Conservation (phyloP, 1,140 invertebrate species). For the Xylocopa sonorina region DNA sequence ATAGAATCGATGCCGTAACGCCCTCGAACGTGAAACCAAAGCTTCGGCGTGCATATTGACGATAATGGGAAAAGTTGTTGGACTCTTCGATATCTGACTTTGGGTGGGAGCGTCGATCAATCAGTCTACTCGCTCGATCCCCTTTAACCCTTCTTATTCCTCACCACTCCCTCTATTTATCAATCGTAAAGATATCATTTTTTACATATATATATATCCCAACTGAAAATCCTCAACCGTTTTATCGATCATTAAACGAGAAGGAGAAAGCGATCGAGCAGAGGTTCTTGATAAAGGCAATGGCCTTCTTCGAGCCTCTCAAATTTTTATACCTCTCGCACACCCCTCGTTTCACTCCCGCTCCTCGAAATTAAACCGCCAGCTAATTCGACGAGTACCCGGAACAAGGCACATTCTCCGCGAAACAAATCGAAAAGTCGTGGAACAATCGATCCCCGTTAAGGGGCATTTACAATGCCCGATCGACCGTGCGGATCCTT, state of each 20-base stretch:
- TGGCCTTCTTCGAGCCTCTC: slow-evolving; percentile 35
- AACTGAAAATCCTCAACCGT: neutral
- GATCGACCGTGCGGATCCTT: slow-evolving; percentile 60
- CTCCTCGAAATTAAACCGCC: slow-evolving; percentile 39
- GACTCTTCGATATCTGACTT: slow-evolving; percentile 73
- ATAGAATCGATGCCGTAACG: slow-evolving; percentile 58
- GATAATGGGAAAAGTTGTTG: slow-evolving; percentile 78
- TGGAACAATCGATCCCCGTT: slow-evolving; percentile 32
- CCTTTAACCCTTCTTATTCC: slow-evolving; percentile 57
- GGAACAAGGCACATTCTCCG: slow-evolving; percentile 5
- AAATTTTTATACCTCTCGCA: slow-evolving; percentile 16
- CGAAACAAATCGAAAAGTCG: slow-evolving; percentile 32
- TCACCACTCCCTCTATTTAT: neutral
- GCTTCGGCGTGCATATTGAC: slow-evolving; percentile 75
- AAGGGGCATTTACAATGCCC: slow-evolving; percentile 41
- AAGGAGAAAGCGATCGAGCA: slow-evolving; percentile 47
- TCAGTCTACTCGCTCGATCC: slow-evolving; percentile 65
- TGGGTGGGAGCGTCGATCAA: slow-evolving; percentile 74
- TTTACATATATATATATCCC: too few species aligned
- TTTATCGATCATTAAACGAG: slow-evolving; percentile 17
- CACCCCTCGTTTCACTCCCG: neutral
- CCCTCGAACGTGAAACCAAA: slow-evolving; percentile 61
- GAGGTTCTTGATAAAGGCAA: slow-evolving; percentile 72
- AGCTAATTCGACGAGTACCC: slow-evolving; percentile 2
- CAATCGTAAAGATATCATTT: neutral